These are phyloP conservation scores for Cynoglossus semilaevis DNA, from an alignment of 2,113 vertebrate species.

Conservation along the genomic window DNA sequence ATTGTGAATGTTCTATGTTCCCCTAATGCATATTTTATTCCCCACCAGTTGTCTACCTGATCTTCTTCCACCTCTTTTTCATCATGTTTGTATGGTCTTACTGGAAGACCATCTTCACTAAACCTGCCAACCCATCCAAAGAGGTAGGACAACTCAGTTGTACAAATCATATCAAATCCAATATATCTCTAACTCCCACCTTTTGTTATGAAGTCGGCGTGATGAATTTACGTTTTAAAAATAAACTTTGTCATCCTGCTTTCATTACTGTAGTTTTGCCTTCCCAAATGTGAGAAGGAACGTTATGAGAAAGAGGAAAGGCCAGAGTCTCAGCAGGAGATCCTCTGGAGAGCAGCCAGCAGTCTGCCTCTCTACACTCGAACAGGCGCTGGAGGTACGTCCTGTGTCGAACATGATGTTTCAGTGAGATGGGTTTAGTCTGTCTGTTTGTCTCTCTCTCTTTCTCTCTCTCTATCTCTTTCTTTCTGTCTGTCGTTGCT, in stretches of 20 bases:
- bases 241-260: not conserved
- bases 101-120: constrained; percentile 95
- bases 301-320: constrained; percentile 83
- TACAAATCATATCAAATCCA: not conserved
- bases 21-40: constrained; percentile 59
- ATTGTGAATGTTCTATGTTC: no score
- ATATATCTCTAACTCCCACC: not conserved
- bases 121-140: constrained; percentile 87
- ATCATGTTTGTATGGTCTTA: constrained; percentile 98
- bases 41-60: constrained; percentile 89
- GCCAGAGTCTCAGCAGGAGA: constrained; percentile 88
- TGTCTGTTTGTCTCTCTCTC: not conserved
- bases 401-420: not conserved
- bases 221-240: not conserved
- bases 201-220: not conserved
- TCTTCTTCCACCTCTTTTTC: constrained; percentile 94
- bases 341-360: constrained; percentile 84
- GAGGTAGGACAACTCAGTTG: constrained; percentile 78
- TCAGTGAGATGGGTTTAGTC: not conserved
- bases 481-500: not conserved
- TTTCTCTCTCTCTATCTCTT: not conserved
- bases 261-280: constrained; percentile 85
- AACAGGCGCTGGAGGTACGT: constrained; percentile 85
- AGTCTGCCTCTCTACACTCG: constrained; percentile 88
- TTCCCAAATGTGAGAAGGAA: constrained; percentile 88